phyloP scores from a whole-genome alignment of 2,888 invertebrate species.

The Agriotes lineatus region DNA sequence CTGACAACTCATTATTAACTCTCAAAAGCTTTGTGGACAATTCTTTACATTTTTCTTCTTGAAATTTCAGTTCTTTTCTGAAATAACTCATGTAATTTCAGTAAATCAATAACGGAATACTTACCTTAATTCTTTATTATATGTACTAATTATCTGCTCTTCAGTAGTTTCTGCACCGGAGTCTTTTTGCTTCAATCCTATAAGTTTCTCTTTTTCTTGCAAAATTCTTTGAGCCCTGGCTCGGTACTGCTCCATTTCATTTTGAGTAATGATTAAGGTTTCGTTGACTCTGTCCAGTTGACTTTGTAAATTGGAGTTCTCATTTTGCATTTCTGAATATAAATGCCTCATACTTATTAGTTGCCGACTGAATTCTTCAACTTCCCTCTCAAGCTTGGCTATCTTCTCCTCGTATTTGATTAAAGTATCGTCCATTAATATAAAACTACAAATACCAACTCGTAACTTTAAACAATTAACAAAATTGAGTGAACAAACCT shows the following conservation, averaged over 20 bases:
- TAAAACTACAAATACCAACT: conserved; percentile 29
- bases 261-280: conserved; percentile 55
- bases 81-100: conserved; percentile 38
- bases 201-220: conserved; percentile 82
- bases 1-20: conserved; percentile 65
- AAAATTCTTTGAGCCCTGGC: conserved; percentile 83
- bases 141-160: conserved; percentile 52
- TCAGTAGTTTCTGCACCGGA: conserved; percentile 49
- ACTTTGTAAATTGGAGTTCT: conserved; percentile 57
- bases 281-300: conserved; percentile 59
- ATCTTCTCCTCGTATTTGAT: conserved; percentile 57
- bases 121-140: conserved; percentile 60
- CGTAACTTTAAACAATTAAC: too few relatives aligned
- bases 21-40: conserved; percentile 67
- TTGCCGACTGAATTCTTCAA: conserved; percentile 58
- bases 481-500: too few relatives aligned
- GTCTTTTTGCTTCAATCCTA: conserved; percentile 61
- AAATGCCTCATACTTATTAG: conserved; percentile 60
- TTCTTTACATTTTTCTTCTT: conserved; percentile 65
- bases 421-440: conserved; percentile 26
- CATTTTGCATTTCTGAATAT: conserved; percentile 60
- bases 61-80: conserved; percentile 64
- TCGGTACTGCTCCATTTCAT: conserved; percentile 81
- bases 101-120: conserved; percentile 21
- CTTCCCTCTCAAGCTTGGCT: conserved; percentile 57